Base-by-base conservation (phyloP, 1,140 invertebrate species). In the Hestina assimilis region DNA sequence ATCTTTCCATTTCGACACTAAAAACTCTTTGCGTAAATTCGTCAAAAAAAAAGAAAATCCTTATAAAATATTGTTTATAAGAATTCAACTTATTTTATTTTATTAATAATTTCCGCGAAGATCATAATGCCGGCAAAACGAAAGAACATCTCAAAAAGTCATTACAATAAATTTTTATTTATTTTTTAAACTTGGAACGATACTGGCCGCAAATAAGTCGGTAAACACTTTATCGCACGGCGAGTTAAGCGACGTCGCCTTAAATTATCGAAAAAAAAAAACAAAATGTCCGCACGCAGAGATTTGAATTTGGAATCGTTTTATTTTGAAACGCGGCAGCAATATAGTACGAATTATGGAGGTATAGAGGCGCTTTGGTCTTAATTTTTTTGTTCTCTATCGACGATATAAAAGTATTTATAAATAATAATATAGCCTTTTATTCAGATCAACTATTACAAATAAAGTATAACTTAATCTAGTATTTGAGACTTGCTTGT, bases 161-260 rank as follows among this genome's bases (percentile, higher is more conserved):
- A 62, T 62, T 59, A 57, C 26, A 62, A 65, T 66, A 63, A 66
- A 69, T 64, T 45, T 23, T 17, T 38, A 15, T 35, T 28, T 28
- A n/a, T n/a, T 31, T 11, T 31, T 38, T 19, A 19, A 38, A 38
- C 11, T 35, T 51, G 26, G 14, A 43, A 63, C 47, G 29, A 52
- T 26, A 59, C 61, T 59, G 64, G 47, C 63, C 63, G 62, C 62
- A 71, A 82, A 82, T 73, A 82, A 79, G 71, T 74, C 65, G 53
- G 72, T 78, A 83, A 79, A 72, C 74, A 77, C 66, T 83, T 83
- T 80, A 80, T 77, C 77, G 72, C 59, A 40, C 24, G 31, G 26
- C 55, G 52, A 52, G 56, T 47, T 52, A 63, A 63, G 61, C 23
- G 14, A 26, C 63, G 68, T 65, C 66, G 62, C 54, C 59, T 79